phyloP scores from a whole-genome alignment of 2,888 invertebrate species.

The Fragum whitleyi region DNA sequence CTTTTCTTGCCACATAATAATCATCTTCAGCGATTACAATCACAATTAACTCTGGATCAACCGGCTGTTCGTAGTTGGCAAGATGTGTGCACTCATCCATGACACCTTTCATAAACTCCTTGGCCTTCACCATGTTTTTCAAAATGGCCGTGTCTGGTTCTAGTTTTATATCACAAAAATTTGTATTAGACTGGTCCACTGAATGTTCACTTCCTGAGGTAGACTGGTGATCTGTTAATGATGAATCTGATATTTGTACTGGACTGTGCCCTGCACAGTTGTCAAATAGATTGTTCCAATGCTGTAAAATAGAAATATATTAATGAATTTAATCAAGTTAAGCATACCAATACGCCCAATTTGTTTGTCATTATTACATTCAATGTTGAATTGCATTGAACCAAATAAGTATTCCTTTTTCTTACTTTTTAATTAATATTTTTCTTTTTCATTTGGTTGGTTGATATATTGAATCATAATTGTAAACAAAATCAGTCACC shows the following conservation, averaged over 20 bases:
- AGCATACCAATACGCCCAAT: not conserved
- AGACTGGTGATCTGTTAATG: slow-evolving; percentile 25
- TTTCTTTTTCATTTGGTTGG: too few relatives aligned
- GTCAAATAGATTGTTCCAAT: slow-evolving; percentile 41
- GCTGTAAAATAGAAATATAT: slow-evolving; percentile 43
- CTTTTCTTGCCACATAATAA: slow-evolving; percentile 93
- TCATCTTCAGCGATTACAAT: slow-evolving; percentile 96
- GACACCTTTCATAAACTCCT: slow-evolving; percentile 94
- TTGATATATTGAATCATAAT: too few relatives aligned
- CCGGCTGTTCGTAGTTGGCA: slow-evolving; percentile 93
- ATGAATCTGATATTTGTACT: slow-evolving; percentile 22
- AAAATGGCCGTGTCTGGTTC: not conserved
- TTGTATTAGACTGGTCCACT: slow-evolving; percentile 26
- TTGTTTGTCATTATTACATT: too few relatives aligned
- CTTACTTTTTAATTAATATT: too few relatives aligned
- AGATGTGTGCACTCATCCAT: slow-evolving; percentile 99
- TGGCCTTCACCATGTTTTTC: slow-evolving; percentile 18
- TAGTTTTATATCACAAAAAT: not conserved
- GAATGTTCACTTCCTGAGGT: slow-evolving; percentile 27
- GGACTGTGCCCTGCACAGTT: slow-evolving; percentile 32
- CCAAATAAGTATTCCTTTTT: too few relatives aligned
- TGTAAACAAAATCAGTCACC: too few relatives aligned
- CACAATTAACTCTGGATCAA: slow-evolving; percentile 95
- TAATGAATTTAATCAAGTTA: too few relatives aligned
- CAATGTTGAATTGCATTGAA: too few relatives aligned